Conservation (phyloP, 2,113 vertebrate genomes). For the Eretmochelys imbricata region DNA sequence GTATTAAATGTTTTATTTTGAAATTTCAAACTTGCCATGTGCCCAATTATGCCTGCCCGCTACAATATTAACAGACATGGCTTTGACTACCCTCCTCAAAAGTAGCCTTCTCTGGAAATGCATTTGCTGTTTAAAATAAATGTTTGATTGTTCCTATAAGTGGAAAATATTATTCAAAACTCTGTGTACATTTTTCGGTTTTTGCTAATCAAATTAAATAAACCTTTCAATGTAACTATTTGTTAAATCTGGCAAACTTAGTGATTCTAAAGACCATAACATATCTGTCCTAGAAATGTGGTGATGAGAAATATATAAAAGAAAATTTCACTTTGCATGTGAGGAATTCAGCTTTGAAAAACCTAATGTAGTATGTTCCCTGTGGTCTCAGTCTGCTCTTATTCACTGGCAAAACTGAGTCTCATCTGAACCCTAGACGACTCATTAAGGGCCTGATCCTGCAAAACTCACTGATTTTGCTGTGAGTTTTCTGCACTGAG, state of each 20-base stretch:
- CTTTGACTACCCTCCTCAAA: no score
- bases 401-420: background rate
- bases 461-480: background rate
- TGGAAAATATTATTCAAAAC: background rate
- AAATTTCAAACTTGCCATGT: background rate
- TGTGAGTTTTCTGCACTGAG: background rate
- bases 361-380: background rate
- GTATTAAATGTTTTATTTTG: background rate
- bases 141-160: background rate
- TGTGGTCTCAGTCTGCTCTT: background rate
- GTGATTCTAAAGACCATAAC: background rate
- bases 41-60: no score
- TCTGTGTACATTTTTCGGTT: background rate
- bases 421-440: background rate
- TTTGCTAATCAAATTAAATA: background rate
- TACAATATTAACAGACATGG: no score
- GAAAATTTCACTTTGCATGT: background rate
- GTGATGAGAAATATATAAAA: background rate
- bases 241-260: background rate
- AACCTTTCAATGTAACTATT: background rate
- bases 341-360: background rate
- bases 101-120: no score
- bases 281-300: background rate
- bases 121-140: background rate
- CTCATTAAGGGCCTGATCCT: background rate